Base-by-base conservation (phyloP, 1,140 invertebrate species). In the Zaprionus davidi region DNA sequence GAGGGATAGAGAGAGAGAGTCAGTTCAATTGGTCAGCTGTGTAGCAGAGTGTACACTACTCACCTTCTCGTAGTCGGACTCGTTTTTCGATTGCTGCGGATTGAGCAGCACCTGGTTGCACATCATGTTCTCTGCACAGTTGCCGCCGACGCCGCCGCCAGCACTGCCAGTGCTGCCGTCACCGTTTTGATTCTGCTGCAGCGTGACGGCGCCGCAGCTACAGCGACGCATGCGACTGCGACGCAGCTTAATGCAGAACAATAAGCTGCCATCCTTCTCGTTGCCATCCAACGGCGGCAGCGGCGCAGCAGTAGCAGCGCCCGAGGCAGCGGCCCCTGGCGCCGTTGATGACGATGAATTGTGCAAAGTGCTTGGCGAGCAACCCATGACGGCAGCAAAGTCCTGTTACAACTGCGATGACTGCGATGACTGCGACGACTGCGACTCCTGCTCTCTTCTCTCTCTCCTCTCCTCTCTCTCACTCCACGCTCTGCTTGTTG, bases 31-130 rank as follows among this genome's bases (percentile, higher is more conserved):
- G 57, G 65, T 62, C 66, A 31, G 31, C 38, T 38, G 38, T 28
- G 62, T 41, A 3, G 24, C 15, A 13, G 15, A 31, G 38, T 11
- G n/a, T 24, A 11, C 17, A 22, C 15, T 24, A 78, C 79, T 82
- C 75, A 92, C 91, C 86, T 92, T 92, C 65, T 92, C 91, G 79
- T 91, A 92, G 76, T 92, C 91, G n/a, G 90, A 76, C 76, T 92
- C 91, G 72, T 77, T 91, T 64, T 92, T 92, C 67, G 71, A 82
- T 56, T 92, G 91, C 58, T 82, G 55, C 13, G 91, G 91, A 88
- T 92, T 92, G 22, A 92, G 75, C 22, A 92, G 79, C 64, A 86
- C 81, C 79, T 92, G 91, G 78, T 90, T 91, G 82, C 91, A 92
- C 70, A 84, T 71, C 11, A 88, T 79, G 62, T 91, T 91, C 36